Conservation (phyloP, 2,113 vertebrate genomes). For the Neoarius graeffei region DNA sequence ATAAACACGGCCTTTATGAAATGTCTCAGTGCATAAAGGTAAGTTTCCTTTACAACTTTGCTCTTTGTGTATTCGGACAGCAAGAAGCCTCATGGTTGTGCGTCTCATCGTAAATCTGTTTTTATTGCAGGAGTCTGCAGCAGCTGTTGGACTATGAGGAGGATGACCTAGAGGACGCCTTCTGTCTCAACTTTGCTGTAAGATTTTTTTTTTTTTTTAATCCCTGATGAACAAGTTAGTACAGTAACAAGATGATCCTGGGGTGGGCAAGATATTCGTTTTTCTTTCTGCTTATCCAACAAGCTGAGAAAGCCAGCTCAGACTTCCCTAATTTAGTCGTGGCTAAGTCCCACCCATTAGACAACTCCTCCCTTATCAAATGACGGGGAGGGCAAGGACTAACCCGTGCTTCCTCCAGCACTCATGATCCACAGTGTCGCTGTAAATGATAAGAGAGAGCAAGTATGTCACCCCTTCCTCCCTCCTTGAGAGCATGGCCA, state of each 20-base stretch:
- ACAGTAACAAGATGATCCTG: neutral
- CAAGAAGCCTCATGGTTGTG: neutral
- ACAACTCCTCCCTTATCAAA: neutral
- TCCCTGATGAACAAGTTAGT: neutral
- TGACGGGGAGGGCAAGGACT: neutral
- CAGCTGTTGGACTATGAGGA: conserved; percentile 90
- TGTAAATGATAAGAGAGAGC: neutral
- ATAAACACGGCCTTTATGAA: neutral
- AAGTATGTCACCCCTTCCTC: neutral
- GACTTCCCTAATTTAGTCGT: neutral
- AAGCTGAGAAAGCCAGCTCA: no score
- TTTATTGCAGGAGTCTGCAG: conserved; percentile 84
- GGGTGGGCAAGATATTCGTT: neutral
- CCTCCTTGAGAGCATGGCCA: neutral
- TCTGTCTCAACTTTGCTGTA: conserved; percentile 95
- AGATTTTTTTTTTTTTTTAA: conserved; percentile 25
- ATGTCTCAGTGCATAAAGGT: no score
- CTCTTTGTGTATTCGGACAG: neutral
- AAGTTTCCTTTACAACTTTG: neutral
- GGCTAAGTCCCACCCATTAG: neutral
- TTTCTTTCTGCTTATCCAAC: neutral
- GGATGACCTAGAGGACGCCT: conserved; percentile 86
- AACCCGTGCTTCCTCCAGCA: no score
- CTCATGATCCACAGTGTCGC: neutral
- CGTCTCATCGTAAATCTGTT: neutral